Conservation (phyloP, 2,113 vertebrate genomes). For the Archilochus colubris region DNA sequence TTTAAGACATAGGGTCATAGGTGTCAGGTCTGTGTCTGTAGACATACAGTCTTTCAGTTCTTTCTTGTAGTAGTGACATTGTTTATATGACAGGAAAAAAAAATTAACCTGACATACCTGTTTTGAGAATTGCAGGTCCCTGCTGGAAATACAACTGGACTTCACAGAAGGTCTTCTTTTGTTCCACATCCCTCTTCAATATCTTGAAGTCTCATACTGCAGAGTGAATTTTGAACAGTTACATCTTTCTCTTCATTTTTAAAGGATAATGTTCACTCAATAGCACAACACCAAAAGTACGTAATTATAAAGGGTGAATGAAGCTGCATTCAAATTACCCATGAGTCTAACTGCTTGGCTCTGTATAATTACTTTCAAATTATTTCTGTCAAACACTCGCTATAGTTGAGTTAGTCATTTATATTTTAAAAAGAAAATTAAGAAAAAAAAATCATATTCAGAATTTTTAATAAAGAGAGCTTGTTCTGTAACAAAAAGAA, state of each 20-base stretch:
- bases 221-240: conserved; percentile 34
- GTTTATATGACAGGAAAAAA: background rate
- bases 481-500: background rate
- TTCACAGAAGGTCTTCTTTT: background rate
- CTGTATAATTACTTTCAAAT: conserved; percentile 63
- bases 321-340: conserved; percentile 67
- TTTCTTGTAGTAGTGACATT: background rate
- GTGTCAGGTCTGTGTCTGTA: background rate
- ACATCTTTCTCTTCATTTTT: conserved; percentile 23
- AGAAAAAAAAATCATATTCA: conserved; percentile 19
- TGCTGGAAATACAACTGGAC: background rate
- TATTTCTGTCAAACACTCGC: conserved; percentile 61
- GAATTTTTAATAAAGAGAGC: conserved; percentile 23
- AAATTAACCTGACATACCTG: background rate
- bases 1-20: background rate
- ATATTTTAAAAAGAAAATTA: conserved; percentile 38
- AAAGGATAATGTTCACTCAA: conserved; percentile 27
- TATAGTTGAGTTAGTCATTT: conserved; percentile 54
- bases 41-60: background rate
- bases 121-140: background rate
- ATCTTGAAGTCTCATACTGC: background rate
- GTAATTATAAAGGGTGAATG: conserved; percentile 58
- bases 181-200: background rate
- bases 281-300: conserved; percentile 16
- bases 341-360: conserved; percentile 56